Base-by-base conservation (phyloP, 1,140 invertebrate genomes). In the Cydia fagiglandana region DNA sequence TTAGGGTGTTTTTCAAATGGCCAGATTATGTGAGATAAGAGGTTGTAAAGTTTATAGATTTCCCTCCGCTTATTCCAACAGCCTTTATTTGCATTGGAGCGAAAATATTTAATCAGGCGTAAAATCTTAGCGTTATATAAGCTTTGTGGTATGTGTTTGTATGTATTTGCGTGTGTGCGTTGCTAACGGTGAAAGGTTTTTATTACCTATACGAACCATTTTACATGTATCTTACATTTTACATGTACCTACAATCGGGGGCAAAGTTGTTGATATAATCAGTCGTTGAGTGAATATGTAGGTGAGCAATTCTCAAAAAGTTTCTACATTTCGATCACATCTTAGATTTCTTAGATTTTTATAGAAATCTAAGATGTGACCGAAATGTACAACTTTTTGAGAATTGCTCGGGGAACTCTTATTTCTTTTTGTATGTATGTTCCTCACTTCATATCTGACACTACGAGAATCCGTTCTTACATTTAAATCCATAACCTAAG, bases 91-190 rank as follows among this genome's bases (percentile, higher is more conserved):
- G 85, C 84, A 84, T 82, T 86, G 82, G 83, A 89, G 86, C 79
- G 85, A 88, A 89, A 89, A 89, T 88, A 89, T 88, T 89, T 88
- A 88, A 88, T 88, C 88, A 88, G 83, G 86, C 86, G 86, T 88
- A 85, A 87, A 86, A 89, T 88, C 85, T 88, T 88, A 85, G 66
- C 66, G 34, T 70, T 70, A 70, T 20, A 70, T 70, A 70, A 70
- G 66, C 66, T 70, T 70, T 38, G 66, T 17, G 66, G 66, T 41
- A 30, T 68, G 13, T 4, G 24, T 68, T 4, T 70, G 64, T 70
- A 17, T 70, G 66, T 70, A 24, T 61, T 61, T 61, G 66, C 34
- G 66, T 38, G 34, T 41, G 34, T 38, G 34, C 34, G 45, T 10
- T 10, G 38, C 66, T 41, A 20, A 61, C 20, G 56, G 56, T n/a